These are phyloP conservation scores for Piscicola geometra DNA, from an alignment of 2,888 invertebrate genomes.

Conservation along the genomic window DNA sequence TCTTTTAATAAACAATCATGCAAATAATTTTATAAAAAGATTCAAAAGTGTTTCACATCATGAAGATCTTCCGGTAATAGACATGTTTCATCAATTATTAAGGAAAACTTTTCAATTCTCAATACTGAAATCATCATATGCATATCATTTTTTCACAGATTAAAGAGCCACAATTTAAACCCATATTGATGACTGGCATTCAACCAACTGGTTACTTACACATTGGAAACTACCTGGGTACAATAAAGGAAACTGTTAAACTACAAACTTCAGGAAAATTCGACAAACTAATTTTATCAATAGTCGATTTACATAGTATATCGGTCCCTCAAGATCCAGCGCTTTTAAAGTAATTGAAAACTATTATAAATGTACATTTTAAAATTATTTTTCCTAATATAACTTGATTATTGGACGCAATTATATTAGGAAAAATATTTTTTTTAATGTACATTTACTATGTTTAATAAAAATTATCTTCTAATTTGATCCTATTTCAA, in stretches of 20 bases:
- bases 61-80: background rate
- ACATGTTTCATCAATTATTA: background rate
- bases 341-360: conserved; percentile 47
- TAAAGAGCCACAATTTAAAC: conserved; percentile 13
- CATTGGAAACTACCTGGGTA: conserved; percentile 93
- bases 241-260: conserved; percentile 77
- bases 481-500: no score
- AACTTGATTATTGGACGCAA: no score
- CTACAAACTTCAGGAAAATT: conserved; percentile 70
- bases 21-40: background rate
- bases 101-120: background rate
- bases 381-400: no score
- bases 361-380: no score
- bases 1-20: background rate
- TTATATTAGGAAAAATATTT: no score
- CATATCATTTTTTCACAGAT: conserved; percentile 7
- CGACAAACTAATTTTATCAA: conserved; percentile 65
- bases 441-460: no score
- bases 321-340: conserved; percentile 68
- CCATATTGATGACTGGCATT: conserved; percentile 72
- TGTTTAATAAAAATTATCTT: no score
- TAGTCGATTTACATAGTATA: conserved; percentile 88
- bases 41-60: background rate
- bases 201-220: conserved; percentile 93
- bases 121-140: background rate